These are phyloP conservation scores for Drosophila sechellia DNA, from an alignment of 1,140 invertebrate species.

Conservation along the genomic window DNA sequence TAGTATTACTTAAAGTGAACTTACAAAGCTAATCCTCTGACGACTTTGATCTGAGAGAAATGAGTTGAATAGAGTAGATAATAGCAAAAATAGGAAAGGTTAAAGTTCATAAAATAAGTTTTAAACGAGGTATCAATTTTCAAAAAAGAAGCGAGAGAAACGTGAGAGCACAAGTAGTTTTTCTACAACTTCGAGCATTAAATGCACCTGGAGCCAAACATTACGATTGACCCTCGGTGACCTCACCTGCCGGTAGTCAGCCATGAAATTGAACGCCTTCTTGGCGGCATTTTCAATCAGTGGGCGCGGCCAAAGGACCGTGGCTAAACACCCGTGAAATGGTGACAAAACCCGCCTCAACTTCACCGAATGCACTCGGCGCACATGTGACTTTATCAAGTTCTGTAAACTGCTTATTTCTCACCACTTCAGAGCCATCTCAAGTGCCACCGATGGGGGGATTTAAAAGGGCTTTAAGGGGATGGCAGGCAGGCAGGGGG, in stretches of 20 bases:
- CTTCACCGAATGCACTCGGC: slow-evolving; percentile 43
- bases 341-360: slow-evolving; percentile 38
- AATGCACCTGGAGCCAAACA: slow-evolving; percentile 7
- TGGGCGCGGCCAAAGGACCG: slow-evolving; percentile 20
- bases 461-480: slow-evolving; percentile 1
- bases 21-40: too few relatives aligned
- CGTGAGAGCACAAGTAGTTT: background rate
- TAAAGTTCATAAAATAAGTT: background rate
- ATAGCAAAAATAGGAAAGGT: too few relatives aligned
- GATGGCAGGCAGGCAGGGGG: background rate
- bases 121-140: background rate
- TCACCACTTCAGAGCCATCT: slow-evolving; percentile 33
- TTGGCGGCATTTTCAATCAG: slow-evolving; percentile 56
- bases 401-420: slow-evolving; percentile 54
- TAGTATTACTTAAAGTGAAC: too few relatives aligned
- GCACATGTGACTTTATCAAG: slow-evolving; percentile 65
- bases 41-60: too few relatives aligned
- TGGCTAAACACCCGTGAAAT: slow-evolving; percentile 59
- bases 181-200: background rate
- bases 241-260: slow-evolving; percentile 48
- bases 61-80: too few relatives aligned
- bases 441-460: slow-evolving; percentile 16
- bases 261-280: slow-evolving; percentile 60
- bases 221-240: slow-evolving; percentile 29
- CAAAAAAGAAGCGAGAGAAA: background rate